A percentile compares a stretch with the other conserved stretches of the same genome.
These are phyloP conservation scores for Kryptopterus vitreolus DNA, from an alignment of 2,797 vertebrate genomes.

Conservation along the genomic window DNA sequence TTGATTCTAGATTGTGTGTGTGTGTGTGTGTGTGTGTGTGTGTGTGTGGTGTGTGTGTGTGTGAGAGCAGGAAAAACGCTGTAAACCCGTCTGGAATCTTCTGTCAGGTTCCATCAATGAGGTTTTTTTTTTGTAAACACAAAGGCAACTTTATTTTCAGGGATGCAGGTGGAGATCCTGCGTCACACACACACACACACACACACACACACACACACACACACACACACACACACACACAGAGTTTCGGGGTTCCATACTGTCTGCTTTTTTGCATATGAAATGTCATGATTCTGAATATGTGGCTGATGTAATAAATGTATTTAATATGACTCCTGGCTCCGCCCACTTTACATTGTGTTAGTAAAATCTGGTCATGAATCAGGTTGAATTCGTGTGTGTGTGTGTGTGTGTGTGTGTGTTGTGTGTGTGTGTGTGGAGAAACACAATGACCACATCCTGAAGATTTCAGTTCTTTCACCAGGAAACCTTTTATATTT, in stretches of 20 bases:
- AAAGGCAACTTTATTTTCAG: not conserved
- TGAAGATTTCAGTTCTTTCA: not conserved
- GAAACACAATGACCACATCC: not conserved
- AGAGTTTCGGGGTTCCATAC: slow-evolving; percentile 8
- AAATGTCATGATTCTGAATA: slow-evolving; percentile 21
- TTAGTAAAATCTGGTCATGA: too few relatives aligned
- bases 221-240: slow-evolving; percentile 13
- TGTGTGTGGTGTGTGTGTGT: not conserved
- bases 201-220: slow-evolving; percentile 43
- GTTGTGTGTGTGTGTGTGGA: too few relatives aligned
- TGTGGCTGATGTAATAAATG: slow-evolving; percentile 49
- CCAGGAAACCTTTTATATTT: not conserved
- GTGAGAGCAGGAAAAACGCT: not conserved
- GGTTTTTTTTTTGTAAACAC: not conserved
- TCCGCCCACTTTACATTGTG: slow-evolving; percentile 4
- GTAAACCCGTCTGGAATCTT: not conserved
- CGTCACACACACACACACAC: slow-evolving; percentile 8
- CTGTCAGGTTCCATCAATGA: not conserved
- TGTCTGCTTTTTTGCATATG: slow-evolving; percentile 32
- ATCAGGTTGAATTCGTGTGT: too few relatives aligned
- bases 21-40: not conserved
- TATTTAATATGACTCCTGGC: slow-evolving; percentile 40
- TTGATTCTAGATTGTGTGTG: not conserved
- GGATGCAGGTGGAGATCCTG: slow-evolving; percentile 8
- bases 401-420: too few relatives aligned